These are phyloP conservation scores for Mesembrinibis cayennensis DNA, from an alignment of 2,113 vertebrate genomes.

Conservation along the genomic window DNA sequence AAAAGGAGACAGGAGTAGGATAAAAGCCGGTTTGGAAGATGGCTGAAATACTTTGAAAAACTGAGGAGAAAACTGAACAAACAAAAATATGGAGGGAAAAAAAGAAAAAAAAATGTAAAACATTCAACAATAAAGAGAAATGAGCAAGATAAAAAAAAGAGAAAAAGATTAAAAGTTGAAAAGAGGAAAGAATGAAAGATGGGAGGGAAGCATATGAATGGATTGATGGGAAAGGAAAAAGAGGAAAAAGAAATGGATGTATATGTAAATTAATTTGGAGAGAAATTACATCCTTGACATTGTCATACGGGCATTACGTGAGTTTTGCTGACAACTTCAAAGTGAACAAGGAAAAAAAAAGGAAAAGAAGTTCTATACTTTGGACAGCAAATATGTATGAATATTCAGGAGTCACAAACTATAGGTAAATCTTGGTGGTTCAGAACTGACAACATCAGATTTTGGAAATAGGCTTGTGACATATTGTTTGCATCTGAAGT, in stretches of 20 bases:
- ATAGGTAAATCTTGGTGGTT: neutral
- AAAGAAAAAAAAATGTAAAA: neutral
- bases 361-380: neutral
- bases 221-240: neutral
- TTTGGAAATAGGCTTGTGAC: neutral
- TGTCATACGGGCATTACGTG: neutral
- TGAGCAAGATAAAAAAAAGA: neutral
- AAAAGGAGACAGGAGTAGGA: neutral
- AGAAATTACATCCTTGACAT: neutral
- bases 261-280: neutral
- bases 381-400: neutral
- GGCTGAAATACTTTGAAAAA: neutral
- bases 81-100: neutral
- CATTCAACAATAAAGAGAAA: neutral
- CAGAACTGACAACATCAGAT: fast-evolving
- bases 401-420: neutral
- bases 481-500: neutral
- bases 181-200: neutral
- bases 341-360: neutral
- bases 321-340: neutral
- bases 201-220: neutral
- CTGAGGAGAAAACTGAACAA: neutral
- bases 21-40: neutral
- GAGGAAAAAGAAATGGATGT: neutral
- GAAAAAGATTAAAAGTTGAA: neutral